Evolutionary conservation across 30 jellyfish, hydroid and myxozoan genomes (phyloP), one percentile per base, ranked within the genome.

Genomic region (Hydractinia echinata): DNA sequence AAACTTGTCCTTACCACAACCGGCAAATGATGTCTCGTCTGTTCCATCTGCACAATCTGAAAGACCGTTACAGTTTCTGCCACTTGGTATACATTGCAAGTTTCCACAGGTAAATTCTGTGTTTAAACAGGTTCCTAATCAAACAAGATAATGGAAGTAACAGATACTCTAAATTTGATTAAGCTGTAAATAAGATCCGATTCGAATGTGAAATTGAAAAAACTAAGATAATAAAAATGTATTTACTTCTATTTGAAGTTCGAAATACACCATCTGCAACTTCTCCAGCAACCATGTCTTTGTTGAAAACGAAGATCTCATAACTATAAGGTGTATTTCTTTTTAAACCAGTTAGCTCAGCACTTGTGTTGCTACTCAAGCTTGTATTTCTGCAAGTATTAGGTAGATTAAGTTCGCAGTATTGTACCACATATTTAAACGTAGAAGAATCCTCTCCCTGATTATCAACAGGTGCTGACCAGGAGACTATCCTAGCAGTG

Each of bases 1-100:
- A 30, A 30, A 30, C 44, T 30, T 30, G 44, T 30, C 44, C 81
- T 77, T 49, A 77, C 85, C 85, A 54, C 85, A 77, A 54, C 85
- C 85, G 48, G 85, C 85, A 8, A 7, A 5, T 18, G 53, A 5
- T 4, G 56, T 11, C 60, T 77, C 85, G 60, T 77, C 85, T 9
- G 79, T 18, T 51, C 76, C 55, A 54, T 77, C 85, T 51, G 81
- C 5, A 66, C 85, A 77, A 6, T 77, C 76, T 10, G 9, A 5
- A 19, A 77, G 20, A 30, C 76, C 76, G 55, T 77, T 60, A 54
- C 85, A 77, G 55, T n/a, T 51, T 61, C 76, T 52, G 53, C 10
- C 19, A 64, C 74, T 44, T 6, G 8, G 7, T 9, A 64, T 51
- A 13, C 74, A 64, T 64, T 64, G 74, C 19, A 51, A 51, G 39